phyloP scores from a whole-genome alignment of 35 echinoderm and acorn worm species.

The Acanthaster planci region DNA sequence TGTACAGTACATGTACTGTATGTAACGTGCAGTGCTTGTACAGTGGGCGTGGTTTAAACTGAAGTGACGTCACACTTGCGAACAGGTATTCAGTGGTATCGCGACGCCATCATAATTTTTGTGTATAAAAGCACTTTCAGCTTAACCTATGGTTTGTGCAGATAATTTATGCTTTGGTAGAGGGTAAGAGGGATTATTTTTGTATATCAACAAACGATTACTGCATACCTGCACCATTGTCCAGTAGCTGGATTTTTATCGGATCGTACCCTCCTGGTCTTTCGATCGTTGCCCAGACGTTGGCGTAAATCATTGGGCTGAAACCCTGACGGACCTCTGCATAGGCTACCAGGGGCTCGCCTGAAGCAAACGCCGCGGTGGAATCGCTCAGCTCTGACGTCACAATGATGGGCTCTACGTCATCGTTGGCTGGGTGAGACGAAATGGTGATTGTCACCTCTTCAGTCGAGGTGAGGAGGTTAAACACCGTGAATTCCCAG shows the following conservation, averaged over 20 bases:
- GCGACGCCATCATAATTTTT: too few species aligned
- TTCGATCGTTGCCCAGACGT: conserved; percentile 55
- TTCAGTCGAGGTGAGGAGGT: background rate
- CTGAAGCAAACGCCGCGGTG: conserved; percentile 42
- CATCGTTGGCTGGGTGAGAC: conserved; percentile 30
- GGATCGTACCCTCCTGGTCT: conserved; percentile 39
- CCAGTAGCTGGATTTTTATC: conserved; percentile 33
- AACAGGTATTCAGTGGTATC: too few species aligned
- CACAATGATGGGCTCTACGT: conserved; percentile 56
- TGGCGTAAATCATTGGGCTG: conserved; percentile 54
- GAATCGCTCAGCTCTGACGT: conserved; percentile 64
- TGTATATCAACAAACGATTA: too few species aligned
- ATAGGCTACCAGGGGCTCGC: conserved; percentile 43
- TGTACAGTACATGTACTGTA: too few species aligned
- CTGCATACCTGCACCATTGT: conserved; percentile 79
- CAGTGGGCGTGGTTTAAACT: too few species aligned
- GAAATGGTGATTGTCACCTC: conserved; percentile 39
- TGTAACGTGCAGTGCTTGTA: too few species aligned
- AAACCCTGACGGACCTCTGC: conserved; percentile 60
- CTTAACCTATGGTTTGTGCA: too few species aligned
- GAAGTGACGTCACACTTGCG: too few species aligned
- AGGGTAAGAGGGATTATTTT: too few species aligned
- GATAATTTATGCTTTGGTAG: too few species aligned
- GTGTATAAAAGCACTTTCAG: too few species aligned
- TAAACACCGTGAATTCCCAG: background rate